Percentiles rank a stretch among this genome's conserved stretches.
phyloP scores from a whole-genome alignment of 2,888 invertebrate genomes.

The Podotricha telesiphe region DNA sequence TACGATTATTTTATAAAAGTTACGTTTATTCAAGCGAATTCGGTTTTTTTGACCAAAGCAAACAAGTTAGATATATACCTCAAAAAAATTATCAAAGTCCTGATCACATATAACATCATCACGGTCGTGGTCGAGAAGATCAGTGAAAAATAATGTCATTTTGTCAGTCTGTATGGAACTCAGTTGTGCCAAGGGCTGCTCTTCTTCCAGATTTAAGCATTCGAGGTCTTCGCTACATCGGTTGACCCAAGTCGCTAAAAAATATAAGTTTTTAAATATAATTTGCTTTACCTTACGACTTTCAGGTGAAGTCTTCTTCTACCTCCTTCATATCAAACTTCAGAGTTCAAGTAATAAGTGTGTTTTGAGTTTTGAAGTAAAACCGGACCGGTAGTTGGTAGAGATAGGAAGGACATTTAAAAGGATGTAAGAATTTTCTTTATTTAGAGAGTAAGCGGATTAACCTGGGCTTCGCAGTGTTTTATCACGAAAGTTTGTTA shows the following conservation, averaged over 20 bases:
- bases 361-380: too few relatives aligned
- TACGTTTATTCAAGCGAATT: too few relatives aligned
- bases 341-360: too few relatives aligned
- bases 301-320: neutral
- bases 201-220: slow-evolving; percentile 81
- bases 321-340: neutral
- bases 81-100: slow-evolving; percentile 87
- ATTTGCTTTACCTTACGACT: neutral
- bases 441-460: too few relatives aligned
- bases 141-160: slow-evolving; percentile 88
- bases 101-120: slow-evolving; percentile 88
- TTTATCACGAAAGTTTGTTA: too few relatives aligned
- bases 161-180: slow-evolving; percentile 87
- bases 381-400: too few relatives aligned
- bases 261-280: slow-evolving; percentile 26
- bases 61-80: slow-evolving; percentile 67
- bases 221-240: slow-evolving; percentile 87
- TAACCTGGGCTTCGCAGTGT: too few relatives aligned
- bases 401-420: too few relatives aligned
- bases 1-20: too few relatives aligned
- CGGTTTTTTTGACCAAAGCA: too few relatives aligned
- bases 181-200: slow-evolving; percentile 77
- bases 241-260: slow-evolving; percentile 89
- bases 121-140: slow-evolving; percentile 87
- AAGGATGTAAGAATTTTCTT: too few relatives aligned